Conservation (phyloP, 2,113 vertebrate species). For the Narcine bancroftii region DNA sequence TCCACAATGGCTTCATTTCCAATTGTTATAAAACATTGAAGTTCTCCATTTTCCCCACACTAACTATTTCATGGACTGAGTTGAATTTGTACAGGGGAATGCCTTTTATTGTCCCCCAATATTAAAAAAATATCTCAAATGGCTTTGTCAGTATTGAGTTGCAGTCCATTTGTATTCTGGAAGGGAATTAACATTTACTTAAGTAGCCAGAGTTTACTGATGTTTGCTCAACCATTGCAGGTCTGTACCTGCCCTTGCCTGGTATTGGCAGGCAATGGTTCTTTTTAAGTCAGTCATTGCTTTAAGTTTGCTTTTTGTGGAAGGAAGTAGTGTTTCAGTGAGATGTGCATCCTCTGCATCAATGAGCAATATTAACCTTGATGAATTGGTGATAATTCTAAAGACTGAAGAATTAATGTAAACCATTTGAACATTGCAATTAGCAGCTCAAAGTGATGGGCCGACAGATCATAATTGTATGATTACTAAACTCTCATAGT, state of each 20-base stretch:
- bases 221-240: background rate
- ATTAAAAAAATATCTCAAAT: background rate
- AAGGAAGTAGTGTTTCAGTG: background rate
- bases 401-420: background rate
- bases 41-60: background rate
- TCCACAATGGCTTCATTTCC: background rate
- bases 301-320: background rate
- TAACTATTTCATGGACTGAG: background rate
- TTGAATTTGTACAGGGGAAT: background rate
- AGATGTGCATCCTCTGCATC: background rate
- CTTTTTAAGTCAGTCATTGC: background rate
- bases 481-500: no score
- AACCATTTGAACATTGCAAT: background rate
- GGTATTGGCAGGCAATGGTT: no score
- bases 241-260: no score
- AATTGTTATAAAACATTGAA: background rate
- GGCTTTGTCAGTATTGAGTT: background rate
- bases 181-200: background rate
- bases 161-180: background rate
- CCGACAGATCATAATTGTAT: background rate
- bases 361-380: background rate
- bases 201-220: background rate
- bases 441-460: background rate
- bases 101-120: background rate
- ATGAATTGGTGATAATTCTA: background rate